Base-by-base conservation (phyloP, 2,888 invertebrate species). In the Eristalis arbustorum region DNA sequence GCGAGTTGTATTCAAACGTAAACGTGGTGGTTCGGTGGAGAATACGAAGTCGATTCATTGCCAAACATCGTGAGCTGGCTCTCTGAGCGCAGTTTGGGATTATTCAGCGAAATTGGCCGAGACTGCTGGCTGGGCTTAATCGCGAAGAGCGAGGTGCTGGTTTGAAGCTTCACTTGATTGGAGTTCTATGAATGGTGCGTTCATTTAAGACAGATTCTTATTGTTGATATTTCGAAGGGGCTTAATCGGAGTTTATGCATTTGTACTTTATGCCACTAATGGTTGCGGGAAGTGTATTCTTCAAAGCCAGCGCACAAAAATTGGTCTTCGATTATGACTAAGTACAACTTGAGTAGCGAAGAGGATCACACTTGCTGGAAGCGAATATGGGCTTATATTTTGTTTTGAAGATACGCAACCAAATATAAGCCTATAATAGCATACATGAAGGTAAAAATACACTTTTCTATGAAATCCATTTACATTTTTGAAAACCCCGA, bases 81-180 rank as follows among this genome's bases (percentile, higher is more conserved):
- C 78, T 72, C 72, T 67, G 61, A 79, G 72, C 8, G 22, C 22
- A 18, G 13, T 13, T 28, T 63, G 5, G 18, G 34, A 31, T 34
- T 34, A 72, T 78, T 78, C 78, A 78, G 72, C 78, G 28, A 59
- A 14, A 25, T 75, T 49, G 14, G 40, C 62, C 49, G 23, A 61
- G 28, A 23, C 23, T 13, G n/a, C 2, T 25, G n/a, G 11, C 56
- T 14, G 25, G 56, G 6, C 11, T n/a, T 42, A 14, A n/a, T 42
- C 13, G n/a, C n/a, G n/a, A n/a, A 71, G 57, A 63, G 18, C 1
- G 18, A n/a, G 63, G 8, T 31, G 1, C 8, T 18, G 49, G 64
- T 56, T 69, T 77, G 37, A 62, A n/a, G 11, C 68, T 61, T 25
- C n/a, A 8, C 61, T 76, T 49, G 8, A n/a, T 64, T 2, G 34